These are phyloP conservation scores for Cherax destructor DNA, from an alignment of 1,140 invertebrate genomes.

Conservation along the genomic window DNA sequence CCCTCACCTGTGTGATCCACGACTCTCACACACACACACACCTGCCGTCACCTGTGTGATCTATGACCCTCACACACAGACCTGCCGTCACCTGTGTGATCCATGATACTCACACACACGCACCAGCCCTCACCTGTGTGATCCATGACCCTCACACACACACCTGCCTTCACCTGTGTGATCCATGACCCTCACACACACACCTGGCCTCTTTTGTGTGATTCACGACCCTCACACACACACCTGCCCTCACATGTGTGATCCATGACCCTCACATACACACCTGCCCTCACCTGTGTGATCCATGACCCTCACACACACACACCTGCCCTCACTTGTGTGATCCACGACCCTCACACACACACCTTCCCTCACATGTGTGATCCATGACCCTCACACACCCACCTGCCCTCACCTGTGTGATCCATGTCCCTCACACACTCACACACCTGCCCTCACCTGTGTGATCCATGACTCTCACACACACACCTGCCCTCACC, in stretches of 20 bases:
- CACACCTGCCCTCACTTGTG: not conserved
- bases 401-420: too few relatives aligned
- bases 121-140: not conserved
- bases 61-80: too few relatives aligned
- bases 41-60: too few relatives aligned
- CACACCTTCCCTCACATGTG: not conserved
- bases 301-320: not conserved
- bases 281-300: not conserved
- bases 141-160: not conserved
- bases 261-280: not conserved
- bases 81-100: not conserved
- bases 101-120: too few relatives aligned
- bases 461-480: too few relatives aligned
- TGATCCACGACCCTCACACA: not conserved
- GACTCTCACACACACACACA: too few relatives aligned
- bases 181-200: not conserved
- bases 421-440: too few relatives aligned
- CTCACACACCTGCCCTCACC: too few relatives aligned
- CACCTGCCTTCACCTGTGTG: not conserved
- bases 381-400: too few relatives aligned
- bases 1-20: not conserved
- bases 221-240: not conserved
- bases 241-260: not conserved
- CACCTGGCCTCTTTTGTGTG: not conserved
- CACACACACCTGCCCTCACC: too few relatives aligned